Percentiles rank a stretch among this genome's conserved stretches.
Evolutionary conservation across 2,888 invertebrate species (phyloP).

Genomic region (Himalopsyche tibetana): DNA sequence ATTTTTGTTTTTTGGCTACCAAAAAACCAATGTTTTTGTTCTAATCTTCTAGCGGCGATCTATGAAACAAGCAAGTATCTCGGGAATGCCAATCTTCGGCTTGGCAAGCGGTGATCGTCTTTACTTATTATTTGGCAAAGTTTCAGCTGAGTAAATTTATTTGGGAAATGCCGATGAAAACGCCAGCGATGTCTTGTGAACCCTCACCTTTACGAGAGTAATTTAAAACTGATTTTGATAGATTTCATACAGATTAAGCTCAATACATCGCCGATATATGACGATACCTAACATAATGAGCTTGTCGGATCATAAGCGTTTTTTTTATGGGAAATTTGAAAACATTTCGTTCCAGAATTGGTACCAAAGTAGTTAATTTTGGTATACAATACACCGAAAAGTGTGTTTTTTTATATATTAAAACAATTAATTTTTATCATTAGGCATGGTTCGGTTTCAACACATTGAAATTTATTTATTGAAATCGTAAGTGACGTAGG

Average conservation of each 20-base stretch:
- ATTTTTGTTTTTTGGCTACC: conserved; percentile 18
- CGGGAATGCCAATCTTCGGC: conserved; percentile 26
- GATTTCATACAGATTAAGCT: background rate
- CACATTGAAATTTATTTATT: too few species aligned
- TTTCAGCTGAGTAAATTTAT: conserved; percentile 24
- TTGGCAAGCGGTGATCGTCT: conserved; percentile 20
- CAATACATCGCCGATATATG: background rate
- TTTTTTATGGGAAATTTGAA: too few species aligned
- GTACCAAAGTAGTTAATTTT: too few species aligned
- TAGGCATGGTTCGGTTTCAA: too few species aligned
- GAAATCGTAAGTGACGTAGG: too few species aligned
- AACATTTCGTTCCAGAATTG: too few species aligned
- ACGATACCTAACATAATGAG: too few species aligned
- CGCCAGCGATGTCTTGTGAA: conserved; percentile 17
- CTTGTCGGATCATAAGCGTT: too few species aligned
- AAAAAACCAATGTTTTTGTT: conserved; percentile 35
- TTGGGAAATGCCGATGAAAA: conserved; percentile 40
- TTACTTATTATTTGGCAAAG: conserved; percentile 42
- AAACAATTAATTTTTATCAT: too few species aligned
- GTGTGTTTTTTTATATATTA: too few species aligned
- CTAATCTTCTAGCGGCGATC: conserved; percentile 13
- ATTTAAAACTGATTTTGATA: conserved; percentile 16
- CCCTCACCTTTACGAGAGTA: conserved; percentile 33
- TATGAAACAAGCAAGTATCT: conserved; percentile 37
- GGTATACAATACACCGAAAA: too few species aligned